Base-by-base conservation (phyloP, 1,140 invertebrate species). In the Rhyacophila brunnea region DNA sequence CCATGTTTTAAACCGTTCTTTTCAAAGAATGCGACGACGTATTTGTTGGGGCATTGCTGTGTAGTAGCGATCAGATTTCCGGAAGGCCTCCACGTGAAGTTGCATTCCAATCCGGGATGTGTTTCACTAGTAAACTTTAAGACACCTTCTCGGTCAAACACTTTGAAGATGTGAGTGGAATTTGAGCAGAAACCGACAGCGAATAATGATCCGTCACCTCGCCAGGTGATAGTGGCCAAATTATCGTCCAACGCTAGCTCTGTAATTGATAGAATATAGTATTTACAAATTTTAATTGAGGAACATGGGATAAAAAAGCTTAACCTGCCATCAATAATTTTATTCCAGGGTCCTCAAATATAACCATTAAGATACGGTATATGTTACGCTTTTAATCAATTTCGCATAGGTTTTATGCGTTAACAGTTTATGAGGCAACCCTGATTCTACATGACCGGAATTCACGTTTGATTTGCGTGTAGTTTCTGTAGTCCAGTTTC, bases 1-100 rank as follows among this genome's bases (percentile, higher is more conserved):
- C 90, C 86, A 78, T 96, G 92, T 65, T 87, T 85, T 10, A 96
- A 74, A 4, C 95, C 95, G 83, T 97, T 97, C 70, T 92, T 95
- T 68, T 97, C 95, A 78, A 95, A 94, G 61, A 96, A 87, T 7
- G 86, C 78, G 28, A 96, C 78, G n/a, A 87, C 79, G 68, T 89
- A 86, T 68, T 89, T 89, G 49, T 86, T 84, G 7, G 78, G 68
- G 0, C 83, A 67, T 59, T 75, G 76, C 66, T 91, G 88, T 1
- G 86, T 84, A 9, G 85, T 79, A 1, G 90, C 87, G 51, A 96
- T 90, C 43, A 93, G 73, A 73, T 85, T 88, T 38, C 91, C 92
- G 57, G 83, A 84, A 2, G 91, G 91, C 67, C 85, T 86, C 93
- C 93, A 96, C 10, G 82, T 73, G 0, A 96, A 68, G 9, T 81